Base-by-base conservation (phyloP, 2,797 vertebrate genomes). In the Myiotriccus ornatus region DNA sequence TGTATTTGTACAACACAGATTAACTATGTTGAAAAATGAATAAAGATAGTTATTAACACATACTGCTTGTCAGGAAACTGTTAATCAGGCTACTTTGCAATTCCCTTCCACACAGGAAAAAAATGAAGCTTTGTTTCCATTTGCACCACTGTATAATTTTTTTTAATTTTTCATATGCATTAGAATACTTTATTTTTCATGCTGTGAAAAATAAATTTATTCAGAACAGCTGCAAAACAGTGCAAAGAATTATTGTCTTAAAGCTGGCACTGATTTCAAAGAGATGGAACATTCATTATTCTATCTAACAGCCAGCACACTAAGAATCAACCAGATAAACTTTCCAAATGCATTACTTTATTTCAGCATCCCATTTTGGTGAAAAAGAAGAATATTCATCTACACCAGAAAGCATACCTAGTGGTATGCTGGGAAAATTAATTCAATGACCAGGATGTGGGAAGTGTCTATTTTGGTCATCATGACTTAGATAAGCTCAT, bases 191-290 rank as follows among this genome's bases (percentile, higher is more conserved):
- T 86, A 23, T n/a, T 83, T 83, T 77, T 78, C 32, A 35, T 74
- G 14, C 34, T 87, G 7, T 71, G 50, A 89, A 90, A 79, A 88
- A 52, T 24, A 89, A 92, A 89, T 80, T 25, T 50, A 89, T 71
- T 88, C 53, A 87, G 63, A 88, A 84, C 43, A 87, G 32, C 27
- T 90, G 52, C 56, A 89, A 93, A 93, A 59, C 16, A 57, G 43
- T 79, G 30, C 76, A 67, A 91, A 92, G n/a, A 94, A 78, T 44
- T 57, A 84, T 64, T 52, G 47, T 49, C 68, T 95, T 49, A 87
- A 91, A 90, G 49, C 35, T 89, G 62, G 43, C 35, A 68, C 53
- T 68, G 56, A 59, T 92, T 92, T 87, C 53, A 84, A 70, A 76
- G 44, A 86, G 55, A 62, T 2, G 79, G 52, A 80, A 84, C 6